phyloP scores from a whole-genome alignment of 2,888 invertebrate species.

The Linhomoeus sp. region DNA sequence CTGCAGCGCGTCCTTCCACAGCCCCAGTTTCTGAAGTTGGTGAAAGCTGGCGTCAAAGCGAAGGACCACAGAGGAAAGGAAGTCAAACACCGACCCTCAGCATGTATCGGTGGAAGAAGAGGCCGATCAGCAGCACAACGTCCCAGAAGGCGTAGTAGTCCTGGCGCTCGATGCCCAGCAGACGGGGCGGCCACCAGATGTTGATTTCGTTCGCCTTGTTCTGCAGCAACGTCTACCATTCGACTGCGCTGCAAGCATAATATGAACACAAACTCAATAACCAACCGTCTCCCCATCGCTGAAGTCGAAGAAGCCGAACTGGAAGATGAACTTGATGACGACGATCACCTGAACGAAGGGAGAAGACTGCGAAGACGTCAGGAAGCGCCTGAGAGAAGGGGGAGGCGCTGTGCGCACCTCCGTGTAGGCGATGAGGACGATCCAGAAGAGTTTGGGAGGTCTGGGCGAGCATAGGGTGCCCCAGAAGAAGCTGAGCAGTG shows the following conservation, averaged over 20 bases:
- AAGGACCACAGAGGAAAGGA: too few relatives aligned
- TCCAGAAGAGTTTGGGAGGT: constrained; percentile 94
- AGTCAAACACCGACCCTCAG: constrained; percentile 53
- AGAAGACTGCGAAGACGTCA: not conserved
- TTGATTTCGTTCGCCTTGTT: constrained; percentile 40
- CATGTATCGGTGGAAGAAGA: constrained; percentile 89
- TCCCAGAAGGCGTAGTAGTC: constrained; percentile 72
- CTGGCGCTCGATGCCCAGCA: constrained; percentile 76
- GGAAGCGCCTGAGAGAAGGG: too few relatives aligned
- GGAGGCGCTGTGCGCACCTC: constrained; percentile 43
- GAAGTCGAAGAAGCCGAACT: constrained; percentile 77
- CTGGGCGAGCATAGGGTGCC: constrained; percentile 84
- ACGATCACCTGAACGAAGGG: constrained; percentile 51
- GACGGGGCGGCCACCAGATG: constrained; percentile 54
- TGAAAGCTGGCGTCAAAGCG: not conserved
- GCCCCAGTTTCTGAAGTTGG: constrained; percentile 45
- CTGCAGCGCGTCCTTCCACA: constrained; percentile 50
- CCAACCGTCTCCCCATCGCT: too few relatives aligned
- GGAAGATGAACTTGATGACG: constrained; percentile 85
- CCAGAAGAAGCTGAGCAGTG: constrained; percentile 91
- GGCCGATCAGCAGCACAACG: constrained; percentile 60
- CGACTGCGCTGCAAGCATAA: too few relatives aligned
- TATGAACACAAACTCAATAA: too few relatives aligned
- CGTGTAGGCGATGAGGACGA: constrained; percentile 88
- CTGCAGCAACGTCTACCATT: too few relatives aligned